Evolutionary conservation across 2,797 vertebrate species (phyloP).

Genomic region (Uromys caudimaculatus): DNA sequence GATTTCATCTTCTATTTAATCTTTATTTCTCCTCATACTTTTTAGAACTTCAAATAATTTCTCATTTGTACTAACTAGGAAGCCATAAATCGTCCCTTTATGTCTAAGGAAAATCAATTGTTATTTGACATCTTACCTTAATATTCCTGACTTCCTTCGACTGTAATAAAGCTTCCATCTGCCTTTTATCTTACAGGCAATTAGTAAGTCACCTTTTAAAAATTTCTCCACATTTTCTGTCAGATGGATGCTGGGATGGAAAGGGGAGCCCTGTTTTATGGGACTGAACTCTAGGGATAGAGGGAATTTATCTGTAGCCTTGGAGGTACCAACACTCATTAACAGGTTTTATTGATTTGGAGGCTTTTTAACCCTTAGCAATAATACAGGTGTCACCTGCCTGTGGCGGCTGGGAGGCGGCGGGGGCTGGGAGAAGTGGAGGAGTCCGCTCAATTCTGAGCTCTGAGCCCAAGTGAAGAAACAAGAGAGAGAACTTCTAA

Average conservation of each 20-base stretch:
- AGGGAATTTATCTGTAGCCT: conserved; percentile 81
- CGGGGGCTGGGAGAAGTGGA: not conserved
- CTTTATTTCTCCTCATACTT: conserved; percentile 83
- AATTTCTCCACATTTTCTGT: conserved; percentile 81
- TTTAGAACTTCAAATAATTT: conserved; percentile 84
- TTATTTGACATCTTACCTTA: conserved; percentile 86
- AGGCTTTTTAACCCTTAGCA: conserved; percentile 83
- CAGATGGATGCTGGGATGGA: conserved; percentile 76
- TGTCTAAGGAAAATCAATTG: conserved; percentile 86
- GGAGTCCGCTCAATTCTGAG: not conserved
- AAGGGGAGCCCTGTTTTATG: conserved; percentile 82
- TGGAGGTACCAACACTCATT: conserved; percentile 77
- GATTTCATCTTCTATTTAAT: conserved; percentile 85
- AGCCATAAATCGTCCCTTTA: conserved; percentile 85
- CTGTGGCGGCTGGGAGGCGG: not conserved
- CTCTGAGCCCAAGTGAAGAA: not conserved
- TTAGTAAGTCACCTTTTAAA: conserved; percentile 85
- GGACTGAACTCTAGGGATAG: conserved; percentile 76
- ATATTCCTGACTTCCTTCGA: conserved; percentile 86
- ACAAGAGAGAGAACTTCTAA: not conserved
- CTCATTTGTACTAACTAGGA: conserved; percentile 83
- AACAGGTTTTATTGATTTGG: conserved; percentile 83
- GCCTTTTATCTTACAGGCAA: conserved; percentile 86
- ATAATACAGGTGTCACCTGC: conserved; percentile 80
- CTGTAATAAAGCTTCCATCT: conserved; percentile 86